Evolutionary conservation across 2,888 invertebrate genomes (phyloP).

Genomic region (Cotesia congregata): DNA sequence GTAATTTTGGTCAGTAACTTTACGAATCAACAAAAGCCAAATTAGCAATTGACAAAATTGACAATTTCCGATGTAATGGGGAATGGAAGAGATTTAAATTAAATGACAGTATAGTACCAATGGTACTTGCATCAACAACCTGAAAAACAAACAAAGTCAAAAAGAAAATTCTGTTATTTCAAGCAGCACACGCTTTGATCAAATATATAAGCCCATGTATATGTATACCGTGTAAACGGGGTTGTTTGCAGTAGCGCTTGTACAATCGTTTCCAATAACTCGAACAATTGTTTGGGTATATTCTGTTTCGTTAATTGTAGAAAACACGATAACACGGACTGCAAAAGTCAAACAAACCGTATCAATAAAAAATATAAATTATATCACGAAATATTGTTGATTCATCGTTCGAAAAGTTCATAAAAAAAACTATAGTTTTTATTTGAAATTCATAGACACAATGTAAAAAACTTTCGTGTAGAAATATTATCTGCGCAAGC

Average conservation of each 20-base stretch:
- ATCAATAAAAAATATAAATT: background rate
- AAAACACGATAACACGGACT: background rate
- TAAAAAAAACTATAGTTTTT: too few relatives aligned
- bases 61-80: slow-evolving; percentile 28
- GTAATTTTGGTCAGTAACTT: background rate
- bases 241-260: slow-evolving; percentile 7
- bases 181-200: background rate
- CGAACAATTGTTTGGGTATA: slow-evolving; percentile 14
- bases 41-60: background rate
- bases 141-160: slow-evolving; percentile 2
- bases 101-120: background rate
- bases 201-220: slow-evolving; percentile 5
- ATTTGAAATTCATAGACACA: background rate
- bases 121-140: background rate
- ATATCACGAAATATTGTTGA: background rate
- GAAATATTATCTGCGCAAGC: too few relatives aligned
- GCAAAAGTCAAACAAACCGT: background rate
- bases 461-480: too few relatives aligned
- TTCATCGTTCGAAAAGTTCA: too few relatives aligned
- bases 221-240: background rate
- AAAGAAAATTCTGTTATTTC: background rate
- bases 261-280: slow-evolving; percentile 19
- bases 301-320: slow-evolving; percentile 15
- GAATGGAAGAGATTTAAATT: background rate
- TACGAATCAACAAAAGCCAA: background rate